Evolutionary conservation across 2,797 vertebrate genomes (phyloP), one percentile per base, ranked within the genome.

Genomic region (Neosalanx taihuensis): DNA sequence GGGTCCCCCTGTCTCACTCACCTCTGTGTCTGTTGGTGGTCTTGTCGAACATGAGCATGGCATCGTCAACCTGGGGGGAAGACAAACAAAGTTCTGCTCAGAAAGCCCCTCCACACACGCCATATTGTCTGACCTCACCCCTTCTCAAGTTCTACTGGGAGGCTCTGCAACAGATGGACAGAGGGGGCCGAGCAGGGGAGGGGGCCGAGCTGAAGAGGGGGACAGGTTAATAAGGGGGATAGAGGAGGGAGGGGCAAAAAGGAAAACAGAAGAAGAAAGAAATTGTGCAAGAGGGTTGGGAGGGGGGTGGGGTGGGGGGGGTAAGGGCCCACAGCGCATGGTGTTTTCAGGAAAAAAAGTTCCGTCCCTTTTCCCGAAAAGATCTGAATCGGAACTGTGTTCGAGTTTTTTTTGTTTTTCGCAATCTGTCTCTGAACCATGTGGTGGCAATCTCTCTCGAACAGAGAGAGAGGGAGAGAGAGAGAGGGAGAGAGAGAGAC

Each of bases 1-100:
- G 3, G 76, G 65, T 80, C 64, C n/a, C 70, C 66, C 53, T 0
- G 59, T 26, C 30, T 66, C 94, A n/a, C 51, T 96, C 91, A 98
- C 97, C 97, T 97, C 97, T 89, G 93, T 99, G 97, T 85, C 97
- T 92, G 93, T 98, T 98, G 89, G 97, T 99, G 75, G 97, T 98
- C 94, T 99, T 99, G 94, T 99, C 97, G 3, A 99, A 99, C 97
- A 98, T 98, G 85, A 99, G 94, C 97, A 99, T 99, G 75, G 97
- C 97, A 31, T 99, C 97, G 0, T 99, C 97, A 80, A 99, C 97
- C 97, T 99, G 92, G 81, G 89, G 41, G 84, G 82, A 79, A 56
- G 72, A 90, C 79, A 91, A 85, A 88, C 78, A 82, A 65, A 33
- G 63, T 67, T 81, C 82, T 74, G 83, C 30, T 26, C 58, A 33